Conservation (phyloP, 2,113 vertebrate genomes). For the Nymphicus hollandicus region DNA sequence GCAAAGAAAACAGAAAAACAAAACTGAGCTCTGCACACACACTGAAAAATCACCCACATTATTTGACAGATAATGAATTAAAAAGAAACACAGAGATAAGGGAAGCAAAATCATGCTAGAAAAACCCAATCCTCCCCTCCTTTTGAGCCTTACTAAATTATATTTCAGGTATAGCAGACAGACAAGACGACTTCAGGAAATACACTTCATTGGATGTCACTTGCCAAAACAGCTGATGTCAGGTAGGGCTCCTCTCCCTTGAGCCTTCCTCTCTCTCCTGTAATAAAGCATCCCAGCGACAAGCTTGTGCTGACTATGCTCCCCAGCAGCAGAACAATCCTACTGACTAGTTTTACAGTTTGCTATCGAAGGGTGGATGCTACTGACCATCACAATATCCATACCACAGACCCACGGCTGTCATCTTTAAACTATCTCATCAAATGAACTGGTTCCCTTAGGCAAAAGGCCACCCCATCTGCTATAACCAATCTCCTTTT, state of each 20-base stretch:
- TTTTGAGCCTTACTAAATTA: background rate
- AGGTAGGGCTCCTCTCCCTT: background rate
- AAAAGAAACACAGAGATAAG: background rate
- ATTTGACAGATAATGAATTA: background rate
- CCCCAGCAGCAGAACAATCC: background rate
- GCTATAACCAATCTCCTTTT: background rate
- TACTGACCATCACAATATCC: background rate
- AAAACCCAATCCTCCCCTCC: background rate
- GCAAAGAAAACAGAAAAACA: background rate
- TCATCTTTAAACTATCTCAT: background rate
- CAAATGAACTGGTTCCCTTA: background rate
- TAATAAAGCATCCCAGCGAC: background rate
- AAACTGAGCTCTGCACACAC: background rate
- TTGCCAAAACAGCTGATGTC: background rate
- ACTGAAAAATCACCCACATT: background rate
- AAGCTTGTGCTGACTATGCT: background rate
- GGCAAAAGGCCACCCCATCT: background rate
- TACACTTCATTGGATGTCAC: accelerated
- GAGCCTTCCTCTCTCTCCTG: background rate
- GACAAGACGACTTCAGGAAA: background rate
- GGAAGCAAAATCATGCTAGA: background rate
- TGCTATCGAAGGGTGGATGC: background rate
- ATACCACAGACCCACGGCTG: accelerated
- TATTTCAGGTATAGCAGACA: background rate
- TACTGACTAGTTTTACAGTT: background rate